Evolutionary conservation across 2,797 vertebrate genomes (phyloP).

Genomic region (Eospalax fontanierii): DNA sequence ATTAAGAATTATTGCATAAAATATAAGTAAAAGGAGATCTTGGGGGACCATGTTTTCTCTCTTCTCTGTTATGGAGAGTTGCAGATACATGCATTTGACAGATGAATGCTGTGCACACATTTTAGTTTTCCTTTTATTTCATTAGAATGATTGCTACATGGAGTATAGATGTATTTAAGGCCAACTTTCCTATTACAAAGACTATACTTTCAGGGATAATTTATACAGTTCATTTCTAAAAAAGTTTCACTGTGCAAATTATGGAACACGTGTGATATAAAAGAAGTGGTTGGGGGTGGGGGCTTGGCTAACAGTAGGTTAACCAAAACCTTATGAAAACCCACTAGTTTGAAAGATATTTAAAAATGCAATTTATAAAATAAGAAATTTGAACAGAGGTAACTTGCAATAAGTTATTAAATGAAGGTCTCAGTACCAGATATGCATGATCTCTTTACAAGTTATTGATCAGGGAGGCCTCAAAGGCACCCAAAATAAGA

Average conservation of each 20-base stretch:
- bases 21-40: constrained; percentile 6
- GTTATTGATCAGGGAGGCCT: background rate
- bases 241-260: background rate
- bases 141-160: background rate
- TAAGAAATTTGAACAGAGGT: background rate
- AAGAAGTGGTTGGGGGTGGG: background rate
- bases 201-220: background rate
- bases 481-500: background rate
- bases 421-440: background rate
- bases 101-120: background rate
- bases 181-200: constrained; percentile 45
- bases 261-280: no score
- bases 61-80: background rate
- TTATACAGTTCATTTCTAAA: background rate
- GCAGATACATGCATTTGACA: background rate
- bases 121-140: constrained; percentile 41
- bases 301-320: background rate
- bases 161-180: background rate
- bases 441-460: background rate
- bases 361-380: background rate
- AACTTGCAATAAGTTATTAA: background rate
- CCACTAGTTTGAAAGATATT: background rate
- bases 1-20: constrained; percentile 29
- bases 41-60: background rate
- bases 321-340: background rate